phyloP scores from a whole-genome alignment of 2,797 vertebrate species.

The Poecilia gillii region DNA sequence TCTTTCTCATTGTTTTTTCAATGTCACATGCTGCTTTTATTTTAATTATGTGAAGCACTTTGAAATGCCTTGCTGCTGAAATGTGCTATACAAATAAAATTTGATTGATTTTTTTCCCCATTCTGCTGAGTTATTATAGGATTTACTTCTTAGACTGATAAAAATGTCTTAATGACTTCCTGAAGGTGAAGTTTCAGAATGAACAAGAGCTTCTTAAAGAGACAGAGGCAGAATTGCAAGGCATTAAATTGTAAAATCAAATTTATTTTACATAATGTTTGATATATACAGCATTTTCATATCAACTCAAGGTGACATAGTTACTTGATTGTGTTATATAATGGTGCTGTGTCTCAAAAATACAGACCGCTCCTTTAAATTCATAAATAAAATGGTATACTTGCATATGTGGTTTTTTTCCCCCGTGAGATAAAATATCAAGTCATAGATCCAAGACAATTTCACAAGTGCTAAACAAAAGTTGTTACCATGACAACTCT shows the following conservation, averaged over 20 bases:
- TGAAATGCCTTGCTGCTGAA: no score
- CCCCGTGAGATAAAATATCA: neutral
- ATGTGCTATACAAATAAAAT: no score
- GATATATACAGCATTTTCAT: neutral
- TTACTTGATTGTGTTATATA: neutral
- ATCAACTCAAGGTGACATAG: neutral
- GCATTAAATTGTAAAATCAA: no score
- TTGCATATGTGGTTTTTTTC: neutral
- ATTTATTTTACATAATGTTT: neutral
- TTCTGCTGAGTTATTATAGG: neutral
- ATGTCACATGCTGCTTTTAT: no score
- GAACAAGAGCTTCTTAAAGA: neutral
- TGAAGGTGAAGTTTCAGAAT: neutral
- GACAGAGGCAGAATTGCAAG: no score
- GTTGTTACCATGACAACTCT: neutral
- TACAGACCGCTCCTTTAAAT: neutral
- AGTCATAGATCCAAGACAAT: neutral
- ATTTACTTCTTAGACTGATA: neutral
- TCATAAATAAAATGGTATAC: neutral
- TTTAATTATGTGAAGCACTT: no score
- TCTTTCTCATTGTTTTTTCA: no score
- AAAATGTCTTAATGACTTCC: neutral
- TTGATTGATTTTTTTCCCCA: no score
- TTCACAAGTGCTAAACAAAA: neutral
- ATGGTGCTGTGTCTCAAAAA: neutral